Base-by-base conservation (phyloP, 2,113 vertebrate genomes). In the Phylloscopus whistleri region DNA sequence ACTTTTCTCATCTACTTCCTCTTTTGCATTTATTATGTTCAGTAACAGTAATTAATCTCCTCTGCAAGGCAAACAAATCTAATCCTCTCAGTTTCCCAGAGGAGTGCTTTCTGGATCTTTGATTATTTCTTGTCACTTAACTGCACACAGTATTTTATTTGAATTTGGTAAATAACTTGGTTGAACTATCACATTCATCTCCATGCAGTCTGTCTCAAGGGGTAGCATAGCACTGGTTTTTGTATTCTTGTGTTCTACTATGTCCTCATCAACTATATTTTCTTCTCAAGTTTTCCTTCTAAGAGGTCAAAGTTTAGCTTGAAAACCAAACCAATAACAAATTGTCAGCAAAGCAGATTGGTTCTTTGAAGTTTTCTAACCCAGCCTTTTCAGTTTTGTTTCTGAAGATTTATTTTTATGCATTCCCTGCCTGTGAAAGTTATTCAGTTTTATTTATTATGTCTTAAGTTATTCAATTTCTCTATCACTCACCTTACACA, bases 31-130 rank as follows among this genome's bases (percentile, higher is more conserved):
- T 94, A 52, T 82, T 91, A 73, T 43, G 15, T 83, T 90, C 58
- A 91, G 52, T 83, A 91, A 75, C 53, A 62, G 49, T 60, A 90
- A 85, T 90, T 95, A 95, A 94, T 94, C 53, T 94, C 53, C 17
- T 84, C 66, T 91, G 58, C 63, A 88, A 93, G n/a, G 49, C 58
- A 96, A 95, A 91, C 63, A 94, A 93, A 87, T 15, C 20, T 95
- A 80, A 92, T 93, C 67, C 51, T 85, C 44, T 78, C 49, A 24
- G 55, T 84, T 19, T 87, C 82, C 76, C 69, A 89, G 60, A 87
- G 44, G 77, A 87, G 19, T 49, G 18, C 35, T 92, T 83, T 92
- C 62, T 91, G 24, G 84, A 82, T 68, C 62, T 87, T 49, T 93
- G 51, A 84, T 93, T 87, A 75, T 85, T 93, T 91, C 84, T 79